Percentiles rank a stretch among this genome's conserved stretches.
phyloP scores from a whole-genome alignment of 1,140 invertebrate species.

The Meloidogyne chitwoodi region DNA sequence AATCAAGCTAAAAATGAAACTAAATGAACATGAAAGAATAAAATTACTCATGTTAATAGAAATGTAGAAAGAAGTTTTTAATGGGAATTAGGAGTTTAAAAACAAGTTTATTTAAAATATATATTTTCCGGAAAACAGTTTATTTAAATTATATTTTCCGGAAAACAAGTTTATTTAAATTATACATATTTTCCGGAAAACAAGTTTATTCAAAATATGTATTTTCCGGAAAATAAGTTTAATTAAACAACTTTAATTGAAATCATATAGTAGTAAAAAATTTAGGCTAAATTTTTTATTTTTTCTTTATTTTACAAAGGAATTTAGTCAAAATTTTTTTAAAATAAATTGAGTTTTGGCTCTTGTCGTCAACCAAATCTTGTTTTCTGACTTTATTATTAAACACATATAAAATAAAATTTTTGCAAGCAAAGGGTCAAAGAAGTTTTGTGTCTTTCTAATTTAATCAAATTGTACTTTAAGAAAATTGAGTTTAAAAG shows the following conservation, averaged over 20 bases:
- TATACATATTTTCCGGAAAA: not conserved
- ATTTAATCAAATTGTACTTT: not conserved
- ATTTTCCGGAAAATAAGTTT: not conserved
- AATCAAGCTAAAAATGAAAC: not conserved
- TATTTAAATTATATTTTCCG: not conserved
- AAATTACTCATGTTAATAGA: not conserved
- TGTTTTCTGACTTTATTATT: not conserved
- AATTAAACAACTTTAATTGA: not conserved
- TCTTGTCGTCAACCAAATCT: not conserved
- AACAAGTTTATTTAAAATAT: not conserved
- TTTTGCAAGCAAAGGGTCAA: constrained; percentile 7
- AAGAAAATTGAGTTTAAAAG: not conserved
- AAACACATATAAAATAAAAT: not conserved
- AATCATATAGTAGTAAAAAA: not conserved
- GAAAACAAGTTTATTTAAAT: not conserved
- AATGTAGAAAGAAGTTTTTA: not conserved
- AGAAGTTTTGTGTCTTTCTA: not conserved
- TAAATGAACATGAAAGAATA: not conserved
- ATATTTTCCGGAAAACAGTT: not conserved
- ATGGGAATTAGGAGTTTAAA: no score
- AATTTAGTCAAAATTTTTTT: no score
- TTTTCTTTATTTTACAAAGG: no score
- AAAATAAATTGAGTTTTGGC: not conserved
- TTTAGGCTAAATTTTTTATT: no score
- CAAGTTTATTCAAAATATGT: not conserved